phyloP scores from a whole-genome alignment of 2,888 invertebrate genomes.

The Drosophila bunnanda region DNA sequence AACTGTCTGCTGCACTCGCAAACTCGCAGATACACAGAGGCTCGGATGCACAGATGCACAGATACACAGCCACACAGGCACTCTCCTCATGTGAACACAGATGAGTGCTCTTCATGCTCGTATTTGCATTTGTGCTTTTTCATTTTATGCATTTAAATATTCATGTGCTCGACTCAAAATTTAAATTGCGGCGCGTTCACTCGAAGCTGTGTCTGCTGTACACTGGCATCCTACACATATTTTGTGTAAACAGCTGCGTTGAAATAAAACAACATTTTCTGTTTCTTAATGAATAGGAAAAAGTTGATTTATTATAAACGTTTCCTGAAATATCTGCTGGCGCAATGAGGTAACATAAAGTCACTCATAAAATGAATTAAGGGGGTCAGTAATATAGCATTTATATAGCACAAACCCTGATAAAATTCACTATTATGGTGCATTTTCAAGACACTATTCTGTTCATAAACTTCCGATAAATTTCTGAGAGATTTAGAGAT shows the following conservation, averaged over 20 bases:
- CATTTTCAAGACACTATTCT: background rate
- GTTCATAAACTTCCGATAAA: background rate
- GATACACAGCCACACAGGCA: constrained; percentile 28
- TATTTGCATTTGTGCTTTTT: constrained; percentile 73
- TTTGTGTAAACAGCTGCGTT: constrained; percentile 7
- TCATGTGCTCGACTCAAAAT: constrained; percentile 70
- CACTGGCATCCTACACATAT: constrained; percentile 3
- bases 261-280: background rate
- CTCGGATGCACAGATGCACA: constrained; percentile 20
- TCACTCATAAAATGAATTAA: background rate
- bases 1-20: constrained; percentile 39
- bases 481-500: no score
- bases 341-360: no score
- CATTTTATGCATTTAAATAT: constrained; percentile 73
- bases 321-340: no score
- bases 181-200: constrained; percentile 58
- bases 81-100: constrained; percentile 21
- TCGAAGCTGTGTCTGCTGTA: constrained; percentile 30
- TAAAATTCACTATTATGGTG: background rate
- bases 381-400: background rate
- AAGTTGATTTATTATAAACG: background rate
- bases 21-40: background rate
- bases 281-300: background rate
- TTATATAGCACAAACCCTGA: background rate
- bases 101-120: constrained; percentile 35